A percentile compares a stretch with the other conserved stretches of the same genome.
Evolutionary conservation across 2,113 vertebrate genomes (phyloP).

Genomic region (Microtus ochrogaster): DNA sequence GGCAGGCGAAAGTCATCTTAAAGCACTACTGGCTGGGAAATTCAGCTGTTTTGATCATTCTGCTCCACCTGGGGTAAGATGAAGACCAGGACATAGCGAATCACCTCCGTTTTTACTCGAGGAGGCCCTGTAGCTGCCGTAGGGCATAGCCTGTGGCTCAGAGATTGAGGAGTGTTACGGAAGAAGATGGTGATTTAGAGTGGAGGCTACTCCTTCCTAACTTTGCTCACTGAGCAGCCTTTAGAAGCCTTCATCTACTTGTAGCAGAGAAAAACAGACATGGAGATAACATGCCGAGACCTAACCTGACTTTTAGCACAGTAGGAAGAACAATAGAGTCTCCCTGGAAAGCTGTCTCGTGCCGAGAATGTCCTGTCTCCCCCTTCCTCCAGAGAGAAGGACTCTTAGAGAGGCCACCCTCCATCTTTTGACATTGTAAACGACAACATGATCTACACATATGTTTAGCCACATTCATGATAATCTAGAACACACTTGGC

Average conservation of each 20-base stretch:
- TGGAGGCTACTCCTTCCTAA: neutral
- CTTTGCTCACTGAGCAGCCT: neutral
- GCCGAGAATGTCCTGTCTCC: neutral
- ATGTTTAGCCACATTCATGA: neutral
- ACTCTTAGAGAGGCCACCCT: neutral
- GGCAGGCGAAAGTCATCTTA: constrained; percentile 59
- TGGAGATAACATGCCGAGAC: too few species aligned
- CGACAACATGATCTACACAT: too few species aligned
- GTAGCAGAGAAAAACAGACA: neutral
- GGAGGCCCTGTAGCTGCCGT: neutral
- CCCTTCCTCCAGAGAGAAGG: neutral
- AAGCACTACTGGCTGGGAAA: constrained; percentile 74
- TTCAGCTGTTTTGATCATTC: constrained; percentile 52
- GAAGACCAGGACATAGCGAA: neutral
- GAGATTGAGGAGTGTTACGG: neutral
- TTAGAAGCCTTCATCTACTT: neutral
- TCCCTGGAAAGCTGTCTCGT: neutral
- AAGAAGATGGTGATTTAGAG: neutral
- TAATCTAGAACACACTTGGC: neutral
- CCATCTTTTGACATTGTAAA: neutral
- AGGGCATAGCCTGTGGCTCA: neutral
- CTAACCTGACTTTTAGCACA: neutral
- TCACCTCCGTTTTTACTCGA: neutral
- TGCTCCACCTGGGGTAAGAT: neutral
- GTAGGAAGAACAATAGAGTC: neutral